Evolutionary conservation across 1,140 invertebrate species (phyloP).

Genomic region (Hylaeus anthracinus): DNA sequence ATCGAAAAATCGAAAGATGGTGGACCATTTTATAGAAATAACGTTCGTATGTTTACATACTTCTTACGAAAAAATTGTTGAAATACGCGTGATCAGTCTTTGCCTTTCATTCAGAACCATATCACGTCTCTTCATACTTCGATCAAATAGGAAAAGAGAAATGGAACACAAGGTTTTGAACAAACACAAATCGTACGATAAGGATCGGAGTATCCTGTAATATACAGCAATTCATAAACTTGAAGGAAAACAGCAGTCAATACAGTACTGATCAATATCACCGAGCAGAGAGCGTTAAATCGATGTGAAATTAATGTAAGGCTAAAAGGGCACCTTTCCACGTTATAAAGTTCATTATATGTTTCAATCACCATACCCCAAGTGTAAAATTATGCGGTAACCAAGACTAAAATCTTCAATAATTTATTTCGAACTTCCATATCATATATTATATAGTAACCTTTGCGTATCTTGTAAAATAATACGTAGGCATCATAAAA

Average conservation of each 20-base stretch:
- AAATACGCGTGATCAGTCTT: slow-evolving; percentile 36
- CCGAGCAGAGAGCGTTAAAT: slow-evolving; percentile 52
- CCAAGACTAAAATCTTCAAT: slow-evolving; percentile 67
- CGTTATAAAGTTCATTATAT: slow-evolving; percentile 54
- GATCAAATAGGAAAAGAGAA: slow-evolving; percentile 47
- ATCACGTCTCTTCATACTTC: slow-evolving; percentile 49
- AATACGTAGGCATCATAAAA: slow-evolving; percentile 62
- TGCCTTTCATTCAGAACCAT: slow-evolving; percentile 62
- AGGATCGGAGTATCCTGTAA: slow-evolving; percentile 36
- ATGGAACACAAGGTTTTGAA: slow-evolving; percentile 39
- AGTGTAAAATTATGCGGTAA: slow-evolving; percentile 67
- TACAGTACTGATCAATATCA: slow-evolving; percentile 53
- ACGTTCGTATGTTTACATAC: slow-evolving; percentile 7
- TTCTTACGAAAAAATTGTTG: slow-evolving; percentile 37
- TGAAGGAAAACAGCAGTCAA: slow-evolving; percentile 63
- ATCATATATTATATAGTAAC: slow-evolving; percentile 64
- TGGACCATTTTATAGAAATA: slow-evolving; percentile 5
- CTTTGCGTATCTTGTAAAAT: slow-evolving; percentile 64
- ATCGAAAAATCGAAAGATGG: neutral
- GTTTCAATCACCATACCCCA: slow-evolving; percentile 56
- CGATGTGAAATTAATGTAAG: slow-evolving; percentile 47
- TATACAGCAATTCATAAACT: slow-evolving; percentile 39
- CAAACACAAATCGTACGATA: slow-evolving; percentile 41
- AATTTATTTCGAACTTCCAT: slow-evolving; percentile 71
- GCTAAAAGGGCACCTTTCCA: slow-evolving; percentile 54